phyloP scores from a whole-genome alignment of 2,113 vertebrate genomes.

The Bubalus kerabau region DNA sequence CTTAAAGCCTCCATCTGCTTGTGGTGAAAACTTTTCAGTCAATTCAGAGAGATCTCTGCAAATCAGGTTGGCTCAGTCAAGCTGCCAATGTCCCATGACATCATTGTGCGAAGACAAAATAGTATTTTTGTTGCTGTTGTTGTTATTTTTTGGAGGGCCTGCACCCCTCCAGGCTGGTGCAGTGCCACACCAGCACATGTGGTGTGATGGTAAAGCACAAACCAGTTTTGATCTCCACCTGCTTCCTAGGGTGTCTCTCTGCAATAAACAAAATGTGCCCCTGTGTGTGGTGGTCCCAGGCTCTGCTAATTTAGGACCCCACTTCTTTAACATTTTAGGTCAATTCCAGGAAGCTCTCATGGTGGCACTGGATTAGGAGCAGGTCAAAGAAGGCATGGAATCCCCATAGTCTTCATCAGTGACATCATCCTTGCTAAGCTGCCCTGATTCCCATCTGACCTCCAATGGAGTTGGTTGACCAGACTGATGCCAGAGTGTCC shows the following conservation, averaged over 20 bases:
- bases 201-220: neutral
- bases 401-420: neutral
- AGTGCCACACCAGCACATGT: fast-evolving
- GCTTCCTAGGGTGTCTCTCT: neutral
- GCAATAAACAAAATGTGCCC: neutral
- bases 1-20: neutral
- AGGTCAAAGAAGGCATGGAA: neutral
- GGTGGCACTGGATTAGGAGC: neutral
- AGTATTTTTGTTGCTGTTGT: too few species aligned
- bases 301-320: neutral
- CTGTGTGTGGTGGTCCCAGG: too few species aligned
- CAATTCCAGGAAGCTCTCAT: neutral
- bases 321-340: neutral
- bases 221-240: neutral
- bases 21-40: neutral
- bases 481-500: too few species aligned
- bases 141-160: too few species aligned
- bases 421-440: neutral
- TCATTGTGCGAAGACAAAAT: neutral
- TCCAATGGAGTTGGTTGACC: neutral
- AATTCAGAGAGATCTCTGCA: neutral
- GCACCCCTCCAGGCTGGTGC: neutral
- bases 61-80: neutral
- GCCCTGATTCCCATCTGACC: neutral
- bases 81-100: neutral